A percentile compares a stretch with the other conserved stretches of the same genome.
phyloP scores from a whole-genome alignment of 1,140 invertebrate genomes.

The Pseudomyrmex pallidus region DNA sequence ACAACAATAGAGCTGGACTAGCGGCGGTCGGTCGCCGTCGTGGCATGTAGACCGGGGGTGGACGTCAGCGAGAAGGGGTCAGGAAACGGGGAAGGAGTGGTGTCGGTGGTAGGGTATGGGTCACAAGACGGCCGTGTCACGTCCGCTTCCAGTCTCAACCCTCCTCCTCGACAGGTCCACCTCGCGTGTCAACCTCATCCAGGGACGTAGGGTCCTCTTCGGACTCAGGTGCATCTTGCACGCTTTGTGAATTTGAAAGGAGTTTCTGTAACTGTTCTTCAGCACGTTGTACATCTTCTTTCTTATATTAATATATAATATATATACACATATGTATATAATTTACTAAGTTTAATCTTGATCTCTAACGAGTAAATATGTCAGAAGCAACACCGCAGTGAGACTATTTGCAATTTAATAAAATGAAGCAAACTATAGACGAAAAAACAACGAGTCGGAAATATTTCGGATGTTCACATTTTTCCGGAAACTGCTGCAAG shows the following conservation, averaged over 20 bases:
- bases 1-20: conserved; percentile 83
- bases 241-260: conserved; percentile 19
- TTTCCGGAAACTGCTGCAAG: conserved; percentile 45
- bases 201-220: conserved; percentile 69
- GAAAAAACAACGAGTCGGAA: neutral
- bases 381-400: neutral
- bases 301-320: too few relatives aligned
- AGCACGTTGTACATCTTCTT: too few relatives aligned
- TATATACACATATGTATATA: too few relatives aligned
- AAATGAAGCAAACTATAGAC: neutral
- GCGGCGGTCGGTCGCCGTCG: conserved; percentile 78
- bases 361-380: neutral
- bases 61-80: conserved; percentile 59
- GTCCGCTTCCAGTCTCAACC: conserved; percentile 81
- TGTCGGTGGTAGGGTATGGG: conserved; percentile 75
- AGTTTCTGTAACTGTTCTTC: neutral
- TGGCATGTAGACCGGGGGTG: conserved; percentile 75
- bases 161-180: conserved; percentile 77
- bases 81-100: conserved; percentile 67
- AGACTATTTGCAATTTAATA: neutral
- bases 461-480: conserved; percentile 20
- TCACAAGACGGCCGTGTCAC: conserved; percentile 84
- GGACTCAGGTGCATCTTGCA: conserved; percentile 59
- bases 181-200: conserved; percentile 78
- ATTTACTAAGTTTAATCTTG: too few relatives aligned